Conservation (phyloP, 2,888 invertebrate genomes). For the Nomada fabriciana region DNA sequence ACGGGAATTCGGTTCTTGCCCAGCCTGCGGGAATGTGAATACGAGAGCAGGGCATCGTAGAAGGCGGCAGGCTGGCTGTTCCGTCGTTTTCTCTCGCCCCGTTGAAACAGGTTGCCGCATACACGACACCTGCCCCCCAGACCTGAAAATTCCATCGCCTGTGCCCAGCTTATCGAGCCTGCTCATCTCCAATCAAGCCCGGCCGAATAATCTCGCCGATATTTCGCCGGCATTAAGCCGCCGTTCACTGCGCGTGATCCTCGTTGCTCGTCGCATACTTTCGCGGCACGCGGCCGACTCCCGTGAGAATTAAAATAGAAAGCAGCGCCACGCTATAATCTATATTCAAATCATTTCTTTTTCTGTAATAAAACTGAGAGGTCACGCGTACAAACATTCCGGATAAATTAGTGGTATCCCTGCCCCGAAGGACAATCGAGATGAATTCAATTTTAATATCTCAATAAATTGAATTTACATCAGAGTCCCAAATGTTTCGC, state of each 20-base stretch:
- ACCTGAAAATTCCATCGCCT: slow-evolving; percentile 74
- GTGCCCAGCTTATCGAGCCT: slow-evolving; percentile 73
- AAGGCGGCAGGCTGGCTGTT: slow-evolving; percentile 74
- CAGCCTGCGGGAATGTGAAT: slow-evolving; percentile 45
- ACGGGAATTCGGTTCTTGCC: slow-evolving; percentile 13
- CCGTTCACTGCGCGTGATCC: slow-evolving; percentile 24
- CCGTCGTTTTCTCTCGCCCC: slow-evolving; percentile 62
- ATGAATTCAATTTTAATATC: too few relatives aligned
- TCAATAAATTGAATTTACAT: too few relatives aligned
- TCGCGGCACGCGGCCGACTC: slow-evolving; percentile 27
- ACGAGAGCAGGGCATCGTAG: slow-evolving; percentile 54
- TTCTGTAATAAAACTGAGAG: too few relatives aligned
- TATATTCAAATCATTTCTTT: too few relatives aligned
- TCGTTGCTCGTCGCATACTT: slow-evolving; percentile 49
- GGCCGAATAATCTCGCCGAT: slow-evolving; percentile 73
- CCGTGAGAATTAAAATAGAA: background rate
- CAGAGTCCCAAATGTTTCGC: too few relatives aligned
- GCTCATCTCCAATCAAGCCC: slow-evolving; percentile 77
- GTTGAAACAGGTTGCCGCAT: slow-evolving; percentile 72
- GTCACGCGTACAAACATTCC: too few relatives aligned
- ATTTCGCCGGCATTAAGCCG: slow-evolving; percentile 63
- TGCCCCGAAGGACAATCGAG: too few relatives aligned
- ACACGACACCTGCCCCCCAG: slow-evolving; percentile 75
- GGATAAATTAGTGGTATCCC: too few relatives aligned
- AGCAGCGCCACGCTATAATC: too few relatives aligned